Evolutionary conservation across 2,888 invertebrate genomes (phyloP).

Genomic region (Dryococelus australis): DNA sequence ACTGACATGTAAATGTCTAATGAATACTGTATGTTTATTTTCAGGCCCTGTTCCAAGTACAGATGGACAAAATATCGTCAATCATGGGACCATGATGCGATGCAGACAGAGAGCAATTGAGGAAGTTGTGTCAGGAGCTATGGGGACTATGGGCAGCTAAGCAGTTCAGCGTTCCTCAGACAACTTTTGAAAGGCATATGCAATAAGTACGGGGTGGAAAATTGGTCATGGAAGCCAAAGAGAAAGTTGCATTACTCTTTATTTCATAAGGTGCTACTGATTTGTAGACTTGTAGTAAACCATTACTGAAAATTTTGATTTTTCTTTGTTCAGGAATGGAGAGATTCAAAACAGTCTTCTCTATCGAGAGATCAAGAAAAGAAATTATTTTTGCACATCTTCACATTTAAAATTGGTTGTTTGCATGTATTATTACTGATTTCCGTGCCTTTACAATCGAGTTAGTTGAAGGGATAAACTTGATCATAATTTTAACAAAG

Average conservation of each 20-base stretch:
- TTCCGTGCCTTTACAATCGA: neutral
- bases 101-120: neutral
- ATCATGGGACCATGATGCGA: neutral
- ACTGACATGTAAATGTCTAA: neutral
- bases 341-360: neutral
- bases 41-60: neutral
- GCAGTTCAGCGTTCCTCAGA: neutral
- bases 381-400: neutral
- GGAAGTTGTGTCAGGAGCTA: neutral
- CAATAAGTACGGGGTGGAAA: neutral
- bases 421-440: neutral
- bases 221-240: neutral
- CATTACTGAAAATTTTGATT: too few relatives aligned
- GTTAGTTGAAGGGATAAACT: neutral
- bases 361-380: slow-evolving; percentile 16
- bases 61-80: neutral
- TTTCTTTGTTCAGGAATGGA: neutral
- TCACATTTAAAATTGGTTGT: neutral
- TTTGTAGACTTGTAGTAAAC: too few relatives aligned
- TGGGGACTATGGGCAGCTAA: neutral
- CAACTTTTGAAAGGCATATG: neutral
- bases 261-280: too few relatives aligned
- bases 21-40: neutral
- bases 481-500: neutral
- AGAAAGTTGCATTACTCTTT: neutral